These are phyloP conservation scores for Pectinophora gossypiella DNA, from an alignment of 1,140 invertebrate genomes.

Conservation along the genomic window DNA sequence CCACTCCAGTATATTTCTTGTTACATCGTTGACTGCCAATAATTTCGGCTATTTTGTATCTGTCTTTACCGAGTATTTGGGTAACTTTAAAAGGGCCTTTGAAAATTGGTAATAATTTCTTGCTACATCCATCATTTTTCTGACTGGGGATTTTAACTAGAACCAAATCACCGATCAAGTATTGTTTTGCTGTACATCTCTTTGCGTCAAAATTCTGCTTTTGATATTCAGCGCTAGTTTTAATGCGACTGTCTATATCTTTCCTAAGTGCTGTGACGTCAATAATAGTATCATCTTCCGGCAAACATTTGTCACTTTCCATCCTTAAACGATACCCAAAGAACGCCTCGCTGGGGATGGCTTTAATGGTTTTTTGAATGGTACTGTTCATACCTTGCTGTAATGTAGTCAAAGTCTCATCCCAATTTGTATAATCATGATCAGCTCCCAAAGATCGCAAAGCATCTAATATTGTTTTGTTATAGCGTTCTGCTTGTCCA, in stretches of 20 bases:
- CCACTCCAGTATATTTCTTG: not conserved
- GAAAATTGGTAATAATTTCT: not conserved
- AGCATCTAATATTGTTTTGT: not conserved
- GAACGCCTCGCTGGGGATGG: not conserved
- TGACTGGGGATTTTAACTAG: not conserved
- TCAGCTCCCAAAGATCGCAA: not conserved
- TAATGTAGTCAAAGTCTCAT: not conserved
- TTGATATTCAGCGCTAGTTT: not conserved
- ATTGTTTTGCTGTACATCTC: not conserved
- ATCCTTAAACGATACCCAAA: not conserved
- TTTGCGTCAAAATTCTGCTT: not conserved
- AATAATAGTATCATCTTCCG: not conserved
- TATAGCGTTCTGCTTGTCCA: not conserved
- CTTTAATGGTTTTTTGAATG: not conserved
- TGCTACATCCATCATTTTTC: not conserved
- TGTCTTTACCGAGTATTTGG: not conserved
- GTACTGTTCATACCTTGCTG: constrained; percentile 2
- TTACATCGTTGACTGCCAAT: not conserved
- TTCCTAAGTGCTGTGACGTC: not conserved
- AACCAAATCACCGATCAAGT: not conserved
- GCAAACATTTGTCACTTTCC: not conserved
- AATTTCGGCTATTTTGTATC: not conserved
- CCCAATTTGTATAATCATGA: not conserved
- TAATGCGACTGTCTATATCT: not conserved
- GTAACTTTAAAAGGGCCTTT: not conserved